These are phyloP conservation scores for Scolopax mira DNA, from an alignment of 2,113 vertebrate genomes.

Conservation along the genomic window DNA sequence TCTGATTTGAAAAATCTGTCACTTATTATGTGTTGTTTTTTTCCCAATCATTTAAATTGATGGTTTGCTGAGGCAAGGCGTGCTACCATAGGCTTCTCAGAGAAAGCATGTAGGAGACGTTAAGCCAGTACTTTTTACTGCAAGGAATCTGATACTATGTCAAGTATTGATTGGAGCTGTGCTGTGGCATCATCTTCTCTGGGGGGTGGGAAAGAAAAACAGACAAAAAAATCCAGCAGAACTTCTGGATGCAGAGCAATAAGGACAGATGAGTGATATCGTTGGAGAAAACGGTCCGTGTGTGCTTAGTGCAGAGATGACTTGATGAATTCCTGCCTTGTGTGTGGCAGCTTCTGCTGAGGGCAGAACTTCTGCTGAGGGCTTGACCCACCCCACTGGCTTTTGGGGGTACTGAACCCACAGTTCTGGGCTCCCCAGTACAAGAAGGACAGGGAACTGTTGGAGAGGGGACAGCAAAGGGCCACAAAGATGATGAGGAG, in stretches of 20 bases:
- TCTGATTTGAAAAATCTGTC: slow-evolving; percentile 94
- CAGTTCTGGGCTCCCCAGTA: no score
- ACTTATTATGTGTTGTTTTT: slow-evolving; percentile 87
- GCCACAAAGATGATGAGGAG: no score
- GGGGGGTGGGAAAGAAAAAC: not conserved
- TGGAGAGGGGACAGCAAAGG: no score
- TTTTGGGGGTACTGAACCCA: not conserved
- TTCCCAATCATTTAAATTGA: slow-evolving; percentile 83
- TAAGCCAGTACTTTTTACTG: slow-evolving; percentile 57
- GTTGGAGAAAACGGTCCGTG: not conserved
- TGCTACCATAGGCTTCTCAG: slow-evolving; percentile 63
- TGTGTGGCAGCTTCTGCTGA: not conserved
- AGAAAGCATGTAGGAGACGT: slow-evolving; percentile 20
- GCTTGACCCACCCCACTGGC: not conserved
- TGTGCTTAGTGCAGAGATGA: not conserved
- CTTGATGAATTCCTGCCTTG: not conserved
- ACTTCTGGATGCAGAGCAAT: slow-evolving; percentile 33
- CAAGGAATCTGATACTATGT: slow-evolving; percentile 65
- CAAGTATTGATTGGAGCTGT: slow-evolving; percentile 63
- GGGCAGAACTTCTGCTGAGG: no score
- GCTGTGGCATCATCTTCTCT: slow-evolving; percentile 66
- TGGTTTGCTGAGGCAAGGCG: slow-evolving; percentile 72
- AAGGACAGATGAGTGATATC: not conserved
- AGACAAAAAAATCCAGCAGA: not conserved
- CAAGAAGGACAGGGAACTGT: no score